Conservation (phyloP, 2,113 vertebrate species). For the Toxostoma redivivum region DNA sequence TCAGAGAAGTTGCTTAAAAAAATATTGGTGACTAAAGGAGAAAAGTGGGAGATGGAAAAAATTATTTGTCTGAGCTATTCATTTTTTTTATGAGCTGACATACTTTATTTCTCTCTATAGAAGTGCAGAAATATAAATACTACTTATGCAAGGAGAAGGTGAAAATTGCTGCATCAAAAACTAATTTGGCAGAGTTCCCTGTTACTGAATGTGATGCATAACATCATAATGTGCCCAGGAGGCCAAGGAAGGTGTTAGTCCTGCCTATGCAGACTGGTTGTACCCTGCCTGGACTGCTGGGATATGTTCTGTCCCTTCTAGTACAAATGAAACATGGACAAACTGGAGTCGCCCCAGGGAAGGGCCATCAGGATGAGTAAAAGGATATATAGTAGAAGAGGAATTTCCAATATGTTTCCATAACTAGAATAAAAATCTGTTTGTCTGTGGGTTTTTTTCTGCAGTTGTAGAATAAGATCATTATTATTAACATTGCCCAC, state of each 20-base stretch:
- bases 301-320: not conserved
- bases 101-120: not conserved
- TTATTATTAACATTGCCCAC: not conserved
- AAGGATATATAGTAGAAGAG: not conserved
- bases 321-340: not conserved
- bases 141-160: not conserved
- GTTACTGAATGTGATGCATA: not conserved
- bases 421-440: not conserved
- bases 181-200: not conserved
- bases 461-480: not conserved
- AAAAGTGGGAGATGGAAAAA: not conserved
- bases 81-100: not conserved
- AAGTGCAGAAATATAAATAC: not conserved
- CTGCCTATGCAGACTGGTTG: not conserved
- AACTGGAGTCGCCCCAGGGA: not conserved
- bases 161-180: not conserved
- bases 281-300: not conserved
- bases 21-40: not conserved
- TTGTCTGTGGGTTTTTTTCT: not conserved
- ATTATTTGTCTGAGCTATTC: not conserved
- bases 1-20: not conserved
- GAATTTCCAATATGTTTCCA: not conserved
- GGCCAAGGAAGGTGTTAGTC: not conserved
- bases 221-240: not conserved
- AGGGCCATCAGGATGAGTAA: not conserved